Evolutionary conservation across 2,888 invertebrate species (phyloP).

Genomic region (Galeopsomyia nigrocyanea): DNA sequence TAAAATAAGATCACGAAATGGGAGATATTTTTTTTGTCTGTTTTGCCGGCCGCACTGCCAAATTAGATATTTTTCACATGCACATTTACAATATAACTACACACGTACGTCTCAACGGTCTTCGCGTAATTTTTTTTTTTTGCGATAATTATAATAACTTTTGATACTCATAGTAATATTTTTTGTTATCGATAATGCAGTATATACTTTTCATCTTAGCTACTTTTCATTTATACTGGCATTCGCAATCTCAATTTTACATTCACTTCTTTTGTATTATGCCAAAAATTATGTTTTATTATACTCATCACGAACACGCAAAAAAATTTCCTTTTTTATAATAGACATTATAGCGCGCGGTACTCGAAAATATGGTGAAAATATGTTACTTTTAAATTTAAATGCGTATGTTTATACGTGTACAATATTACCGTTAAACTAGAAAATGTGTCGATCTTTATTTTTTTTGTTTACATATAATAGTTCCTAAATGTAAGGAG

Average conservation of each 20-base stretch:
- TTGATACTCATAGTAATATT: constrained; percentile 58
- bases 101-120: constrained; percentile 49
- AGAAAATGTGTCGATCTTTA: constrained; percentile 45
- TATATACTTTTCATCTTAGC: constrained; percentile 52
- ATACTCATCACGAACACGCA: constrained; percentile 30
- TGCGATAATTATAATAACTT: constrained; percentile 54
- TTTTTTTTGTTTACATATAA: constrained; percentile 6
- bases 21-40: constrained; percentile 33
- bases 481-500: constrained; percentile 17
- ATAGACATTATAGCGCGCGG: constrained; percentile 29
- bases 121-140: constrained; percentile 42
- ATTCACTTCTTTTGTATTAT: not conserved
- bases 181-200: constrained; percentile 61
- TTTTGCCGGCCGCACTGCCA: constrained; percentile 43
- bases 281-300: constrained; percentile 30
- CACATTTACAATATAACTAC: constrained; percentile 51
- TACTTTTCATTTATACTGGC: constrained; percentile 21
- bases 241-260: constrained; percentile 20
- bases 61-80: constrained; percentile 49
- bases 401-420: constrained; percentile 30
- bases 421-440: constrained; percentile 37
- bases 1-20: constrained; percentile 30
- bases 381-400: constrained; percentile 30
- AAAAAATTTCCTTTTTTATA: constrained; percentile 29
- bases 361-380: constrained; percentile 33